Evolutionary conservation across 2,888 invertebrate species (phyloP).

Genomic region (Tortrix viridana): DNA sequence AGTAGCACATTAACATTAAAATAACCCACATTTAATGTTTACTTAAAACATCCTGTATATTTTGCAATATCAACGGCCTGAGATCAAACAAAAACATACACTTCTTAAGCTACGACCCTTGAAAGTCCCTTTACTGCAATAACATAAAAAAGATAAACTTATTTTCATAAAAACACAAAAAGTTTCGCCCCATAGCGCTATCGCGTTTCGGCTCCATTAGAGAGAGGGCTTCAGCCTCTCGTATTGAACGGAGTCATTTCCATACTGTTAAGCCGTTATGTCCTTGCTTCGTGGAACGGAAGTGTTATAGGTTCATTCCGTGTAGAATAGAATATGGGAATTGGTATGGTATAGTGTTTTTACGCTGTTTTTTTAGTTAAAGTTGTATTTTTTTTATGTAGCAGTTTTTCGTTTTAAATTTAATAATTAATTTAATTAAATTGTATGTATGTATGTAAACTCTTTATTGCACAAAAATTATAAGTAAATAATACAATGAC

Average conservation of each 20-base stretch:
- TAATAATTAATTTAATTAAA: no score
- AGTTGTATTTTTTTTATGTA: background rate
- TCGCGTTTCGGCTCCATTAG: conserved; percentile 43
- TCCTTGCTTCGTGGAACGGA: conserved; percentile 37
- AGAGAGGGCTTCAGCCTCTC: conserved; percentile 38
- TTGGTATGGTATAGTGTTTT: conserved; percentile 5
- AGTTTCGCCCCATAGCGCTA: conserved; percentile 23
- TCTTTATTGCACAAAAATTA: no score
- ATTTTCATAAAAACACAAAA: conserved; percentile 16
- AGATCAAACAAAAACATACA: background rate
- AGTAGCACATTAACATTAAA: no score
- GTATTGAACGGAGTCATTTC: conserved; percentile 41
- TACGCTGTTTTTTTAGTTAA: background rate
- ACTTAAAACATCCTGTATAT: no score
- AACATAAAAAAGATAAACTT: conserved; percentile 1
- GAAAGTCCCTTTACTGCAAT: background rate
- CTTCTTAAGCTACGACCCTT: background rate
- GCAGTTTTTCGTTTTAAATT: background rate
- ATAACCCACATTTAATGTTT: no score
- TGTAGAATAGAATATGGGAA: conserved; percentile 23
- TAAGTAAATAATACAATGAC: no score
- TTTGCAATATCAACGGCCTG: background rate
- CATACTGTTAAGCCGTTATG: conserved; percentile 43
- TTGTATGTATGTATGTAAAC: no score
- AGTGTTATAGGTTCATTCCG: conserved; percentile 32